Conservation (phyloP, 2,113 vertebrate species). For the Takifugu flavidus region DNA sequence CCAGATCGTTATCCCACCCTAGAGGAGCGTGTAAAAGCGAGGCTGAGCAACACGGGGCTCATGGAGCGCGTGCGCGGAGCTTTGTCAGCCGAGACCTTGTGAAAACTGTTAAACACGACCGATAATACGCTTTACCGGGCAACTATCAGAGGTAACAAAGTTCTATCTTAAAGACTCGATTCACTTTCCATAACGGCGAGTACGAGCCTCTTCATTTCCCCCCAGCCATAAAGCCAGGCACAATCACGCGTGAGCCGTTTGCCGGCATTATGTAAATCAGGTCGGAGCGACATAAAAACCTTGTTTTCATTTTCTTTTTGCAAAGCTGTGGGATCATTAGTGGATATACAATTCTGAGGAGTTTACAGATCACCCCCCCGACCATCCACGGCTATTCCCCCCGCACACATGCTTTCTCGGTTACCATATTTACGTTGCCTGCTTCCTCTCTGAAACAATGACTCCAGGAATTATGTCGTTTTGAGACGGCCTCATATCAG, state of each 20-base stretch:
- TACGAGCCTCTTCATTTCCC: constrained; percentile 63
- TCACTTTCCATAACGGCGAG: constrained; percentile 59
- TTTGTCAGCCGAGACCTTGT: constrained; percentile 9
- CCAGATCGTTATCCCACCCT: constrained; percentile 39
- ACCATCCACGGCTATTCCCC: neutral
- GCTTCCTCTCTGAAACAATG: constrained; percentile 96
- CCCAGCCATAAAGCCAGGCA: constrained; percentile 65
- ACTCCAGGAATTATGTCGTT: constrained; percentile 77
- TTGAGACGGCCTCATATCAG: constrained; percentile 55
- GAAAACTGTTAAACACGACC: constrained; percentile 20
- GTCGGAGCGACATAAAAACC: constrained; percentile 64
- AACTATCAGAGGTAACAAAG: constrained; percentile 53
- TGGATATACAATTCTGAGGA: constrained; percentile 65
- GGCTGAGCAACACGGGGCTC: neutral
- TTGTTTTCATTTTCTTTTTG: constrained; percentile 74
- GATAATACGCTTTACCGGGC: constrained; percentile 31
- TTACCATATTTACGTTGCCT: constrained; percentile 89
- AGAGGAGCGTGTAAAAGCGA: constrained; percentile 45
- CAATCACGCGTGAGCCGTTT: constrained; percentile 68
- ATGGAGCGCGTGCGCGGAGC: constrained; percentile 1
- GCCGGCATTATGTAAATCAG: constrained; percentile 73
- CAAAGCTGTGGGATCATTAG: constrained; percentile 69
- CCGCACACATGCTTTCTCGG: constrained; percentile 80
- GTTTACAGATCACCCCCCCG: constrained; percentile 57
- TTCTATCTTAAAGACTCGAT: constrained; percentile 69